Conservation (phyloP, 2,113 vertebrate species). For the Scolopax mira region DNA sequence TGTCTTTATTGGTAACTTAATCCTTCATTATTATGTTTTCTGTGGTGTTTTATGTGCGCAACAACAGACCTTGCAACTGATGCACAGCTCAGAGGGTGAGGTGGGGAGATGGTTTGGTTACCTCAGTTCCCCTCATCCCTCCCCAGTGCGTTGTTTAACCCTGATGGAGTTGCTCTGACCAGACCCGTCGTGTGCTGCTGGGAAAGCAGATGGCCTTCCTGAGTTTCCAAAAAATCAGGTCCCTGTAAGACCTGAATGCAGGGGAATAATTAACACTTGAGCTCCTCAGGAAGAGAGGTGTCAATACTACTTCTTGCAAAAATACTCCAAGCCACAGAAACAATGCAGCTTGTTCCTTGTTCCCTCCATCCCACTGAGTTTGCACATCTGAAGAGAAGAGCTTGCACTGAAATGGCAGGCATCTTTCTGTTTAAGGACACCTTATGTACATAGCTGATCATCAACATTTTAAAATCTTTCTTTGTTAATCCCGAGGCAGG, state of each 20-base stretch:
- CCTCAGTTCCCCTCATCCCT: neutral
- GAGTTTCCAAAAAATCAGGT: neutral
- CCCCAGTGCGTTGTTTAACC: neutral
- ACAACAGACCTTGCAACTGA: neutral
- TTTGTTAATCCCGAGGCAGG: neutral
- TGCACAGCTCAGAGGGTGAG: fast-evolving
- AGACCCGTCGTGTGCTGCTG: neutral
- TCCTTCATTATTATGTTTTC: fast-evolving
- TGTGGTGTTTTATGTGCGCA: neutral
- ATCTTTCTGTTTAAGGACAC: neutral
- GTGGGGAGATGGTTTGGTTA: neutral
- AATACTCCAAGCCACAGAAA: neutral
- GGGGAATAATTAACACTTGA: constrained; percentile 15
- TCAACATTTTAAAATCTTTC: neutral
- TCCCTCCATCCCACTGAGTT: neutral
- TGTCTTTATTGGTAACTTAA: neutral
- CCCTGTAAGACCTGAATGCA: neutral
- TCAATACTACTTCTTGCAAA: neutral
- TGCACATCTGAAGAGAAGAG: neutral
- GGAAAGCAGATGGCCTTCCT: constrained; percentile 49
- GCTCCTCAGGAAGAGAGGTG: neutral
- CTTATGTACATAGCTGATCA: neutral
- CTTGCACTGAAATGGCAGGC: neutral
- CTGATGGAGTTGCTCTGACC: neutral
- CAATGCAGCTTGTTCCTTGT: neutral